Evolutionary conservation across 2,888 invertebrate genomes (phyloP), one percentile per base, ranked within the genome.

Genomic region (Agrochola lota): DNA sequence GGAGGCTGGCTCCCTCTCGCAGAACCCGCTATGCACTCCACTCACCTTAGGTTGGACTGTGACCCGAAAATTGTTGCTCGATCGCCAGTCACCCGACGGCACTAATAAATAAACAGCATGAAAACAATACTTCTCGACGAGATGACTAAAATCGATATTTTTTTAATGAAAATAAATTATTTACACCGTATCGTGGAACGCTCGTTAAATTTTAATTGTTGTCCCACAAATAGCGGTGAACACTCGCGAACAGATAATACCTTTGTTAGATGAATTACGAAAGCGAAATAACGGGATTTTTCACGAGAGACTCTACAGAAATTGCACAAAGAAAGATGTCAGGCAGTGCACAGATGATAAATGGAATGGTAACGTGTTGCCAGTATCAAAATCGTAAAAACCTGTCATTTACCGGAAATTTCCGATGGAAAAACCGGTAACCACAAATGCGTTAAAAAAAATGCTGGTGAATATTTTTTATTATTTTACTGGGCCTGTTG

Each of bases 211-310:
- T 91, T 90, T 91, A 90, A 88, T 89, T 90, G 87, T 90, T 91
- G 89, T 90, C 92, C 87, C 89, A 91, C 90, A 91, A 92, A 92
- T 89, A 88, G 90, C 91, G 86, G 87, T 91, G 89, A 91, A 93
- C 92, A 92, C 93, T 93, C 92, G 90, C 91, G 92, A 94, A 93
- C 92, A 93, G 91, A 92, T 92, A 93, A 92, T 92, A 93, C 93
- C 94, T 95, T 96, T 95, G 94, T 95, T 94, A 94, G 84, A 94
- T 92, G 93, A 94, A 94, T 95, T 95, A 95, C 94, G 95, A 95
- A 94, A 95, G 95, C 92, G 91, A 94, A 95, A 93, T 96, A 96
- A 96, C 96, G 96, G 96, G 95, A 96, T 94, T 94, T 94, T 94
- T 94, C 93, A 93, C 92, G 94, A 94, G 91, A 94, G 93, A 94